These are phyloP conservation scores for Pollenia griseotomentosa DNA, from an alignment of 2,888 invertebrate genomes.

Conservation along the genomic window DNA sequence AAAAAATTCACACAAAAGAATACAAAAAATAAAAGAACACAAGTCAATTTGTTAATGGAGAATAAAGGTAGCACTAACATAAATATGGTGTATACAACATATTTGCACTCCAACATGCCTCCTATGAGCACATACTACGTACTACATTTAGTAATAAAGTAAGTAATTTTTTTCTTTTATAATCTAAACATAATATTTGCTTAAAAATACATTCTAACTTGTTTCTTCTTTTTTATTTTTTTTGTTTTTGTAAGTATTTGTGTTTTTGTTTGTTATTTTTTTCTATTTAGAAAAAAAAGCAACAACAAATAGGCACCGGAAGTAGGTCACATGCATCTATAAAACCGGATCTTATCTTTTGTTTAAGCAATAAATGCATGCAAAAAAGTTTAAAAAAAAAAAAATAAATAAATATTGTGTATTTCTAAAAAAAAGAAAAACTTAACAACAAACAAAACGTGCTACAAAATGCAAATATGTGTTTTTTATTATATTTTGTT, in stretches of 20 bases:
- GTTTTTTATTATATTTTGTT: conserved; percentile 28
- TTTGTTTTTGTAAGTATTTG: conserved; percentile 15
- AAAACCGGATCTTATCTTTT: conserved; percentile 74
- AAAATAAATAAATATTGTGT: conserved; percentile 33
- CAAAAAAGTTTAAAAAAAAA: conserved; percentile 24
- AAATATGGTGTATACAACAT: conserved; percentile 30
- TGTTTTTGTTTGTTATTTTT: conserved; percentile 26
- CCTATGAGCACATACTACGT: neutral
- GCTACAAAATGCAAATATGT: conserved; percentile 71
- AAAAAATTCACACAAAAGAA: conserved; percentile 14
- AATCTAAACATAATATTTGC: conserved; percentile 34
- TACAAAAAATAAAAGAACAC: conserved; percentile 36
- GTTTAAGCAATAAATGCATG: conserved; percentile 57
- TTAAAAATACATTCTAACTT: conserved; percentile 26
- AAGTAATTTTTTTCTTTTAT: neutral
- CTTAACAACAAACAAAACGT: conserved; percentile 63
- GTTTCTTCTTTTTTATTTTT: too few species aligned
- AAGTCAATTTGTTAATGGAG: conserved; percentile 71
- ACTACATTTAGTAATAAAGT: conserved; percentile 1
- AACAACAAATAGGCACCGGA: conserved; percentile 69
- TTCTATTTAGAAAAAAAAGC: neutral
- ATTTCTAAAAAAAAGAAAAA: conserved; percentile 44
- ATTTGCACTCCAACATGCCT: neutral
- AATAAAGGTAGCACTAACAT: conserved; percentile 62
- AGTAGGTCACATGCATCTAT: conserved; percentile 74